Conservation (phyloP, 2,113 vertebrate genomes). For the Ctenodactylus gundi region DNA sequence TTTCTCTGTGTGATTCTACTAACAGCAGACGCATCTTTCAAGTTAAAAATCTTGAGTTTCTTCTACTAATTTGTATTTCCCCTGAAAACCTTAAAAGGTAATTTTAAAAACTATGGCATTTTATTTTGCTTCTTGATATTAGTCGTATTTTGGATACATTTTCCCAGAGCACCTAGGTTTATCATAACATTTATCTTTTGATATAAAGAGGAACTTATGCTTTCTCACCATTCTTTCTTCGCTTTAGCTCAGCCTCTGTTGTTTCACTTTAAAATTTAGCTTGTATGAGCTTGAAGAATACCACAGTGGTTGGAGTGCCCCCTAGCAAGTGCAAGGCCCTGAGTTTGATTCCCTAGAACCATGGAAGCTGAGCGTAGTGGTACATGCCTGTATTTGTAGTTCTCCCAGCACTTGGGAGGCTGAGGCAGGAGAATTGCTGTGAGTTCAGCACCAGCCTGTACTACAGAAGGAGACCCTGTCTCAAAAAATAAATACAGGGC, state of each 20-base stretch:
- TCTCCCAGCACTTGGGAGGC: too few relatives aligned
- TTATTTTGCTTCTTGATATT: conserved; percentile 40
- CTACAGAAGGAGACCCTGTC: too few relatives aligned
- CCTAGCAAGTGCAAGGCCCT: too few relatives aligned
- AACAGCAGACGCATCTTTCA: conserved; percentile 70
- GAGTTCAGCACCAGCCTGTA: too few relatives aligned
- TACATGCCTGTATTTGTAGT: too few relatives aligned
- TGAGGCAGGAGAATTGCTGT: too few relatives aligned
- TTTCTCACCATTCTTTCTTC: conserved; percentile 46
- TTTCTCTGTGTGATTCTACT: conserved; percentile 70
- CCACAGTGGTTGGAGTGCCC: too few relatives aligned
- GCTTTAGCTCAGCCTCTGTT: not conserved
- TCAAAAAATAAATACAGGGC: too few relatives aligned
- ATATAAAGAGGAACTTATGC: not conserved
- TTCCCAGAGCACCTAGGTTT: not conserved
- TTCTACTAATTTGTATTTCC: conserved; percentile 69
- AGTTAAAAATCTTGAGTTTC: conserved; percentile 75
- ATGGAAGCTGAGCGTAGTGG: too few relatives aligned
- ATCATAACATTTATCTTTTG: conserved; percentile 3
- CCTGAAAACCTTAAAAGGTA: conserved; percentile 67
- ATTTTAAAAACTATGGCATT: conserved; percentile 55
- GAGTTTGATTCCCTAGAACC: too few relatives aligned
- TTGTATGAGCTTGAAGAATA: too few relatives aligned
- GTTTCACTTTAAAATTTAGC: conserved; percentile 46
- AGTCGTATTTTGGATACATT: conserved; percentile 41